Base-by-base conservation (phyloP, 1,140 invertebrate genomes). In the Pissodes strobi region DNA sequence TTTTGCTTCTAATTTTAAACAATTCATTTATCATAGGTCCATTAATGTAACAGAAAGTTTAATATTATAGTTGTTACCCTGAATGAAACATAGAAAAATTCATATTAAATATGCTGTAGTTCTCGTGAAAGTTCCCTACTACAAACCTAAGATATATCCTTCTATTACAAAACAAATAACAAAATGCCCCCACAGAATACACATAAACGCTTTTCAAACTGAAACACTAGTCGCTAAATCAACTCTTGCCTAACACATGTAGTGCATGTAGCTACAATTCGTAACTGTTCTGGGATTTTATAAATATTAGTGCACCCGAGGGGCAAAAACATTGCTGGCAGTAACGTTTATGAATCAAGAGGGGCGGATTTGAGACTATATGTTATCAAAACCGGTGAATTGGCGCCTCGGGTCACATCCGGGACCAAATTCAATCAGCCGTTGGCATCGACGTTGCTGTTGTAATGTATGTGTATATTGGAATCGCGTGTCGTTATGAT, bases 261-360 rank as follows among this genome's bases (percentile, higher is more conserved):
- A n/a, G n/a, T 19, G 22, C 45, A 21, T 48, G 45, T 23, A 52
- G 30, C 34, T 52, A 15, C n/a, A 23, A 52, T 52, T 52, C 30
- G 49, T 8, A 34, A 27, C 25, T 15, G 49, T 52, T 52, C 25
- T 34, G 49, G 49, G 49, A 52, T 52, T 52, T 52, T 52, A 27
- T 52, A 52, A 52, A 52, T 34, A 23, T 34, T 34, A 52, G 13
- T 52, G 30, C 49, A 17, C 49, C 49, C 25, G 25, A 52, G 49
- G 49, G 49, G n/a, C 17, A 34, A 34, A 52, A 52, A 30, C 49
- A 52, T 27, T 23, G 49, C 49, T 52, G 25, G 13, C 8, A 15
- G 52, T 37, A 39, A 23, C 37, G 19, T 55, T 55, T 55, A 55
- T 55, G 34, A 55, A 55, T 55, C 52, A 55, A 18, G 52, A 55